Conservation (phyloP, 2,797 vertebrate species). For the Rhinatrema bivittatum region DNA sequence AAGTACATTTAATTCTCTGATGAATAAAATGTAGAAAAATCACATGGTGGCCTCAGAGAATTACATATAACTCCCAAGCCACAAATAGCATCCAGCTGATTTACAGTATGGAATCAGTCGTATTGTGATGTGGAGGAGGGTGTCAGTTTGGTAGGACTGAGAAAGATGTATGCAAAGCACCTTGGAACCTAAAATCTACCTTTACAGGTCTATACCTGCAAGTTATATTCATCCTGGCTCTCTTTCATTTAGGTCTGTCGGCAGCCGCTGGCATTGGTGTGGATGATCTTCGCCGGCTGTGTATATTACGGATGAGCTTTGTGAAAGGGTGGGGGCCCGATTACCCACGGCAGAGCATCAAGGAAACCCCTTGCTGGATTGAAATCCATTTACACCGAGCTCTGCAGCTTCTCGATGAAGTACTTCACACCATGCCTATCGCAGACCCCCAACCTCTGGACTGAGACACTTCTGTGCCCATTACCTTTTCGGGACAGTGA, state of each 20-base stretch:
- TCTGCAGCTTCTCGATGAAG: slow-evolving; percentile 89
- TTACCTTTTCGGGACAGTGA: slow-evolving; percentile 32
- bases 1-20: too few relatives aligned
- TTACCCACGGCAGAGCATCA: slow-evolving; percentile 93
- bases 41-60: too few relatives aligned
- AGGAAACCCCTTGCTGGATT: slow-evolving; percentile 94
- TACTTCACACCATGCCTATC: slow-evolving; percentile 95
- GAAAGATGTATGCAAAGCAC: too few relatives aligned
- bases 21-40: too few relatives aligned
- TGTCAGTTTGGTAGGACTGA: too few relatives aligned
- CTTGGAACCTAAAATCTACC: too few relatives aligned
- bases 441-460: slow-evolving; percentile 90
- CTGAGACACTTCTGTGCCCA: slow-evolving; percentile 46
- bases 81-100: too few relatives aligned
- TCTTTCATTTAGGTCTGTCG: slow-evolving; percentile 69
- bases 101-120: too few relatives aligned
- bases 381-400: slow-evolving; percentile 93
- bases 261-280: slow-evolving; percentile 90
- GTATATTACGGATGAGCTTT: slow-evolving; percentile 95
- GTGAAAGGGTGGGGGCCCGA: slow-evolving; percentile 96
- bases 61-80: too few relatives aligned
- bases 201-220: too few relatives aligned
- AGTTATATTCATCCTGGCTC: too few relatives aligned
- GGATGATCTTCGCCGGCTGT: slow-evolving; percentile 85
- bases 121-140: too few relatives aligned